These are phyloP conservation scores for Peromyscus californicus DNA, from an alignment of 2,113 vertebrate genomes.

Conservation along the genomic window DNA sequence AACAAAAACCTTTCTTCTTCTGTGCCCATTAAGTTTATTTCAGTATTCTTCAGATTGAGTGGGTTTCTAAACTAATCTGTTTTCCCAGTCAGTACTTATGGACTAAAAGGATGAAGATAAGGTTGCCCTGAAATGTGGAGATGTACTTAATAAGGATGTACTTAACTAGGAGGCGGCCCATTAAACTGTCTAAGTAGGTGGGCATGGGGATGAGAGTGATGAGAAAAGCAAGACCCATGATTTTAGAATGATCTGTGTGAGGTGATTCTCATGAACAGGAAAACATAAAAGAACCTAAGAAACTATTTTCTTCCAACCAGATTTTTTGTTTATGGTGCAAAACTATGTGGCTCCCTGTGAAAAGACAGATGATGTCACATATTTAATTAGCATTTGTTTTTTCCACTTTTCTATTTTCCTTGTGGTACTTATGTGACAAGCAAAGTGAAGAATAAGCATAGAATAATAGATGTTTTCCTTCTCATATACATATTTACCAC, in stretches of 20 bases:
- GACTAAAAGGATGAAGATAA: not conserved
- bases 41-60: not conserved
- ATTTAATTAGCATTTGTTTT: constrained; percentile 31
- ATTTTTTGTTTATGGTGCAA: not conserved
- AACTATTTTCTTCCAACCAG: constrained; percentile 14
- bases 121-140: not conserved
- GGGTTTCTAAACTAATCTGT: not conserved
- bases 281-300: not conserved
- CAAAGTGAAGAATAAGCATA: not conserved
- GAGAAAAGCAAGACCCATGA: not conserved
- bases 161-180: not conserved
- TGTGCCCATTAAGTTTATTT: not conserved
- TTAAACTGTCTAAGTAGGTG: not conserved
- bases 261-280: not conserved
- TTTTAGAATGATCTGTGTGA: not conserved
- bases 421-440: not conserved
- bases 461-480: not conserved
- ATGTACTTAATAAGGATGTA: not conserved
- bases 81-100: not conserved
- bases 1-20: not conserved
- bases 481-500: not conserved
- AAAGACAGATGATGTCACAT: not conserved
- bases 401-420: not conserved
- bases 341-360: not conserved
- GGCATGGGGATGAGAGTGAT: fast-evolving